Evolutionary conservation across 1,140 invertebrate species (phyloP).

Genomic region (Holcopasites calliopsidis): DNA sequence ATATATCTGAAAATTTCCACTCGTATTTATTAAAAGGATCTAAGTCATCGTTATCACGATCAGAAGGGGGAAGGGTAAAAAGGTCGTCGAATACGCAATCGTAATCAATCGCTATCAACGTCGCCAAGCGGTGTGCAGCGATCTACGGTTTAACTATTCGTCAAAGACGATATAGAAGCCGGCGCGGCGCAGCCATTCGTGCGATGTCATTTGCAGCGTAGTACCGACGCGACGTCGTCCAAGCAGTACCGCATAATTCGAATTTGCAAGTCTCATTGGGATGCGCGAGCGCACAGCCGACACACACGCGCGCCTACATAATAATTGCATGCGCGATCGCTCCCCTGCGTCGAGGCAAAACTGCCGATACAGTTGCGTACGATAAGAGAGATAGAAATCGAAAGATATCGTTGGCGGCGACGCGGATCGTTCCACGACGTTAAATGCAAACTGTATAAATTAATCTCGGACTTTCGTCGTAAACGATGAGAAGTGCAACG

Average conservation of each 20-base stretch:
- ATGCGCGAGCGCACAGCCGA: neutral
- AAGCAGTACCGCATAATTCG: slow-evolving; percentile 21
- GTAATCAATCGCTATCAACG: slow-evolving; percentile 31
- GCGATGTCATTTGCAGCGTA: slow-evolving; percentile 18
- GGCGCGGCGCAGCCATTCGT: neutral
- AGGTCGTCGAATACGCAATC: slow-evolving; percentile 5
- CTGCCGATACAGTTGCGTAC: neutral
- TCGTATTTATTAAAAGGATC: slow-evolving; percentile 17
- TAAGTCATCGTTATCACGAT: slow-evolving; percentile 13
- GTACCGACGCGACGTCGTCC: neutral
- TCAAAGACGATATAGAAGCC: neutral
- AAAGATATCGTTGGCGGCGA: neutral
- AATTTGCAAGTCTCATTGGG: slow-evolving; percentile 27
- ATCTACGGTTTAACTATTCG: neutral
- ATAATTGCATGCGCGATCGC: neutral
- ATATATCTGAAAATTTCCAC: slow-evolving; percentile 33
- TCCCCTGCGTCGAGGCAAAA: neutral
- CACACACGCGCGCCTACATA: too few species aligned
- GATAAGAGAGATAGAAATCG: neutral
- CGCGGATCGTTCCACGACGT: neutral
- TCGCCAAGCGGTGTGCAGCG: neutral
- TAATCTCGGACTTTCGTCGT: slow-evolving; percentile 6
- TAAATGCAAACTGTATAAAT: neutral
- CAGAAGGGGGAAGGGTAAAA: neutral
- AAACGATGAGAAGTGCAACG: too few species aligned